A percentile compares a stretch with the other conserved stretches of the same genome.
phyloP scores from a whole-genome alignment of 2,113 vertebrate species.

The Ammodytes dubius region DNA sequence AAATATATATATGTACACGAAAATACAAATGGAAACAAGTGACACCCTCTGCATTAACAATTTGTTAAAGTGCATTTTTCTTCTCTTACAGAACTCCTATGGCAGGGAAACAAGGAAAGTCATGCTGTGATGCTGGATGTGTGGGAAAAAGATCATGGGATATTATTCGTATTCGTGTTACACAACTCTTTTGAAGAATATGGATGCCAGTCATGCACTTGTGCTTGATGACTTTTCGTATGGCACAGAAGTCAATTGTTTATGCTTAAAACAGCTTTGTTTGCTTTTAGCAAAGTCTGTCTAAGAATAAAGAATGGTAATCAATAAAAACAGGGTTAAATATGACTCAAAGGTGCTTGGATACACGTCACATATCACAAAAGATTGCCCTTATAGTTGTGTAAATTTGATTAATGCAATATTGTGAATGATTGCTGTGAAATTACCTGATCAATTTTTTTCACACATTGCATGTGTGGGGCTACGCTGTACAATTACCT shows the following conservation, averaged over 20 bases:
- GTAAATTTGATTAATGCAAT: not conserved
- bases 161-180: not conserved
- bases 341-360: slow-evolving; percentile 3
- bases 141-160: not conserved
- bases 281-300: not conserved
- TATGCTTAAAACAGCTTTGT: slow-evolving; percentile 41
- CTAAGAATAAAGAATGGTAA: not conserved
- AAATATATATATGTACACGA: slow-evolving; percentile 45
- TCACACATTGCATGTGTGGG: slow-evolving; percentile 33
- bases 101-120: slow-evolving; percentile 9
- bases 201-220: slow-evolving; percentile 59
- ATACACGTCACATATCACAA: slow-evolving; percentile 5
- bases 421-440: not conserved
- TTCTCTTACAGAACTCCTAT: slow-evolving; percentile 31
- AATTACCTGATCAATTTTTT: slow-evolving; percentile 29
- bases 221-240: slow-evolving; percentile 24
- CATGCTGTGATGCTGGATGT: slow-evolving; percentile 30
- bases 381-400: not conserved
- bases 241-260: slow-evolving; percentile 38
- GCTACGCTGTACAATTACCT: slow-evolving; percentile 12
- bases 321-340: slow-evolving; percentile 2
- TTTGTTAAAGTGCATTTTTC: slow-evolving; percentile 71
- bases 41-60: slow-evolving; percentile 44
- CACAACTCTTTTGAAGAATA: slow-evolving; percentile 13
- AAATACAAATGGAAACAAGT: slow-evolving; percentile 49